Evolutionary conservation across 2,113 vertebrate genomes (phyloP).

Genomic region (Cettia cetti): DNA sequence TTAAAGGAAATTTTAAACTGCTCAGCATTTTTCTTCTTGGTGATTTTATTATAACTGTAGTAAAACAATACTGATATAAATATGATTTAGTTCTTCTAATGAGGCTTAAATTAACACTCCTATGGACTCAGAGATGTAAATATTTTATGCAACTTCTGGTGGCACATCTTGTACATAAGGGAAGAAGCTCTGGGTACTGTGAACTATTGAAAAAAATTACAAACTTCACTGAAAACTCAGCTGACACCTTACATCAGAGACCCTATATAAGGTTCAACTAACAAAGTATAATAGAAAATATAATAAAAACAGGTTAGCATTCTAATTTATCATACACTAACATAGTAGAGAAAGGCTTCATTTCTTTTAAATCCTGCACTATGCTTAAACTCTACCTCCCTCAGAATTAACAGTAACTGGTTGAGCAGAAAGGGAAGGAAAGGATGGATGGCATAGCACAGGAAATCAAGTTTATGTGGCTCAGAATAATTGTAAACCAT

Average conservation of each 20-base stretch:
- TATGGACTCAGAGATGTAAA: background rate
- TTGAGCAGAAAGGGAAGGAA: background rate
- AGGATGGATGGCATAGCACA: fast-evolving
- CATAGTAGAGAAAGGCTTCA: background rate
- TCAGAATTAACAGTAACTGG: background rate
- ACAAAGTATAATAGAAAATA: background rate
- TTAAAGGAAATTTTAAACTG: background rate
- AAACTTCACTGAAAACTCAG: background rate
- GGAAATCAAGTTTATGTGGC: background rate
- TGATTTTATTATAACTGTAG: background rate
- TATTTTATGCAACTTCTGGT: background rate
- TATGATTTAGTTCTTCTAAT: background rate
- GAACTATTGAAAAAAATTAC: background rate
- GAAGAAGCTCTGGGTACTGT: background rate
- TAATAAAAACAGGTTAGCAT: background rate
- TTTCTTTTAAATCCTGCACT: background rate
- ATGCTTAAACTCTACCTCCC: background rate
- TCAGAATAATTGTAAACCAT: background rate
- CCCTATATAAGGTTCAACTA: background rate
- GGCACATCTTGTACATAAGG: background rate
- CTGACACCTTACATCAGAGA: background rate
- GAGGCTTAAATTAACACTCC: background rate
- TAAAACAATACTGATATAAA: background rate
- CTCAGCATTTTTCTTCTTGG: background rate
- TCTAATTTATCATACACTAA: background rate